These are phyloP conservation scores for Hyalella azteca DNA, from an alignment of 2,888 invertebrate genomes.

Conservation along the genomic window DNA sequence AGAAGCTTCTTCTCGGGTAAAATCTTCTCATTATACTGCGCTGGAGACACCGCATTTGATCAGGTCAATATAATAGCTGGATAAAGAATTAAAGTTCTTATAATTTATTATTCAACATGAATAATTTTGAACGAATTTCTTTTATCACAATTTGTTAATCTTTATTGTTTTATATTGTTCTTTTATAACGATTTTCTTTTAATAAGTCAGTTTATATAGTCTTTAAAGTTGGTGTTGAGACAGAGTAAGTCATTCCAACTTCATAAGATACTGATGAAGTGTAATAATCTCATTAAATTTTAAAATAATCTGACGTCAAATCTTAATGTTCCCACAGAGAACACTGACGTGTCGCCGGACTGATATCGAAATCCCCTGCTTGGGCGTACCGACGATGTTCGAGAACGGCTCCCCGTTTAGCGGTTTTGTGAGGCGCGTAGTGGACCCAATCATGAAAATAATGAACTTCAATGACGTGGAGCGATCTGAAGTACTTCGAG, in stretches of 20 bases:
- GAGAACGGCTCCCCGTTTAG: neutral
- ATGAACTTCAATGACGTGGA: no score
- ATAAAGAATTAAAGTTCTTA: neutral
- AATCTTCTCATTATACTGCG: conserved; percentile 8
- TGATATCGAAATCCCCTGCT: neutral
- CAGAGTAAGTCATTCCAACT: no score
- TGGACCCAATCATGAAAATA: neutral
- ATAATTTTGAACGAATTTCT: neutral
- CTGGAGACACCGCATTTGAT: neutral
- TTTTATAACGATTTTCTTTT: neutral
- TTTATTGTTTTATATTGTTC: neutral
- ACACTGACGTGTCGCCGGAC: neutral
- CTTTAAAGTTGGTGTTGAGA: neutral
- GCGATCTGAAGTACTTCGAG: no score
- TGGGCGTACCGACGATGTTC: neutral
- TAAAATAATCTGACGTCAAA: neutral
- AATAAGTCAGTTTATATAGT: no score
- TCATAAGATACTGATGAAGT: no score
- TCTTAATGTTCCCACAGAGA: neutral
- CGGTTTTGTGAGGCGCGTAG: neutral
- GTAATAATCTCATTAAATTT: neutral
- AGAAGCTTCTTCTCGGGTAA: neutral
- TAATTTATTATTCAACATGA: neutral
- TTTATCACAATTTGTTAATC: neutral
- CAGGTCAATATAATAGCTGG: neutral